A percentile compares a stretch with the other conserved stretches of the same genome.
Evolutionary conservation across 2,113 vertebrate species (phyloP).

Genomic region (Merops nubicus): DNA sequence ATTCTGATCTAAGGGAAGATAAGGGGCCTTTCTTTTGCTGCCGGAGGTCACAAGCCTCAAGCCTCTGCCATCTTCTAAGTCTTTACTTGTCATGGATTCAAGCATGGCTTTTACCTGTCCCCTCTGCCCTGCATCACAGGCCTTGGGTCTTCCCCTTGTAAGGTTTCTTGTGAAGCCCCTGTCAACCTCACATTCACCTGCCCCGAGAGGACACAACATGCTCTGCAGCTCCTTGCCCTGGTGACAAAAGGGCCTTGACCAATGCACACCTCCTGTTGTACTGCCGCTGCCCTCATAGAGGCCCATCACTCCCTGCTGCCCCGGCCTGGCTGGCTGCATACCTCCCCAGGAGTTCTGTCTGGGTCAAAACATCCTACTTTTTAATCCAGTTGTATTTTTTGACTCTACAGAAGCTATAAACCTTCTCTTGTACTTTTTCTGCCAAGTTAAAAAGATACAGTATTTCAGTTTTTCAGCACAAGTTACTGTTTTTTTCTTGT

Average conservation of each 20-base stretch:
- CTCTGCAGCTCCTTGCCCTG: neutral
- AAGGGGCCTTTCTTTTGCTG: neutral
- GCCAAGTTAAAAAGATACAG: neutral
- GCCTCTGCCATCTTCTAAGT: accelerated
- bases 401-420: neutral
- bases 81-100: neutral
- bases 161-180: neutral
- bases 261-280: neutral
- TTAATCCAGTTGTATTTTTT: neutral
- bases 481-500: neutral
- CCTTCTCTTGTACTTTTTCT: neutral
- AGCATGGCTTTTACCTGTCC: neutral
- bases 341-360: neutral
- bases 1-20: neutral
- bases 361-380: neutral
- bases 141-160: neutral
- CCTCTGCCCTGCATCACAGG: neutral
- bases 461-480: neutral
- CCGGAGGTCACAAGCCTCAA: neutral
- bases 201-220: neutral
- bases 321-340: neutral
- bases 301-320: neutral
- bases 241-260: neutral
- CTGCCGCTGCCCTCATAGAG: neutral
- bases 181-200: neutral